These are phyloP conservation scores for Catharus bicknelli DNA, from an alignment of 2,113 vertebrate species.

Conservation along the genomic window DNA sequence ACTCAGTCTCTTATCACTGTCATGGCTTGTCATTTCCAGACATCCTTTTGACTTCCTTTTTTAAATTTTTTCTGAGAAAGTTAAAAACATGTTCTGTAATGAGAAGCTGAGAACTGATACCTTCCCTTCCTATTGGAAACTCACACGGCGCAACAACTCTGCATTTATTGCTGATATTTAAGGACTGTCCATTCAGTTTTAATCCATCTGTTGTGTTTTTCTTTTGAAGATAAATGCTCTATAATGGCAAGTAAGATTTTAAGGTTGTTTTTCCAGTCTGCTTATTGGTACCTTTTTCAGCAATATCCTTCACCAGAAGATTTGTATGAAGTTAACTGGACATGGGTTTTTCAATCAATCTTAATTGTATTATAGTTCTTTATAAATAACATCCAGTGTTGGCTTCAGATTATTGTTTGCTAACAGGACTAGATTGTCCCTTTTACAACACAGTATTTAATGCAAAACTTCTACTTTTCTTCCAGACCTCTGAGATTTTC, in stretches of 20 bases:
- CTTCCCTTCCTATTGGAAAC: background rate
- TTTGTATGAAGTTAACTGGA: background rate
- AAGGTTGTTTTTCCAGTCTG: background rate
- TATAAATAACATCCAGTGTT: background rate
- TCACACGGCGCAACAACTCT: background rate
- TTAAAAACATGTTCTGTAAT: background rate
- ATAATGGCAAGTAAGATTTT: background rate
- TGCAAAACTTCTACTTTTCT: background rate
- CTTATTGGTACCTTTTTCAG: background rate
- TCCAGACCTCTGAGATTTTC: background rate
- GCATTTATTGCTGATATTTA: background rate
- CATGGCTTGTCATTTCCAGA: slow-evolving; percentile 1
- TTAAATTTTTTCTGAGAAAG: background rate
- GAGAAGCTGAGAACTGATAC: background rate
- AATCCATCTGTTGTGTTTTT: background rate
- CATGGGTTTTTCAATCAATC: background rate
- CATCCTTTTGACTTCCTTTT: background rate
- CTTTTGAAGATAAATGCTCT: background rate
- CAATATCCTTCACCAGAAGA: background rate
- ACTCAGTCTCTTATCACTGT: background rate
- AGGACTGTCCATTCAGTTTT: background rate
- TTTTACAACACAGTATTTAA: background rate
- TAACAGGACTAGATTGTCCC: background rate
- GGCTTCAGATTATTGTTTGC: background rate
- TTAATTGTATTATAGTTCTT: background rate